A percentile compares a stretch with the other conserved stretches of the same genome.
Conservation (phyloP, 2,113 vertebrate genomes). For the Turdus rufiventris region DNA sequence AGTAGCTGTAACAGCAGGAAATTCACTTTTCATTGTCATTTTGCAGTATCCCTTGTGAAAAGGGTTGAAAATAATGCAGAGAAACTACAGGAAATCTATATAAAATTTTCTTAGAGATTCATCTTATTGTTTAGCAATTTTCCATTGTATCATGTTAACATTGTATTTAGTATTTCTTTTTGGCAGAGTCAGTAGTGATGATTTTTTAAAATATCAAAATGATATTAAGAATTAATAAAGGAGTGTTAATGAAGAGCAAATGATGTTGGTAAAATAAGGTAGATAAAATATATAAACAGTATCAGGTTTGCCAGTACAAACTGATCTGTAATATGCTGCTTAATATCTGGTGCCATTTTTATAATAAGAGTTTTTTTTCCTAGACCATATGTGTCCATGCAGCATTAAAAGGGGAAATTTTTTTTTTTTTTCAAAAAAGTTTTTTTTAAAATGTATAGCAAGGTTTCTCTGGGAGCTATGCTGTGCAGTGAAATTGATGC, state of each 20-base stretch:
- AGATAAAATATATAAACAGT: background rate
- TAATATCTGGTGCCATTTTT: background rate
- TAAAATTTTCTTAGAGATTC: constrained; percentile 17
- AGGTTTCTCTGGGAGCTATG: background rate
- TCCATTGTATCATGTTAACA: background rate
- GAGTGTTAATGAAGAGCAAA: background rate
- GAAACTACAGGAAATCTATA: constrained; percentile 43
- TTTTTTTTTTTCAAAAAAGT: background rate
- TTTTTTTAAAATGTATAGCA: background rate
- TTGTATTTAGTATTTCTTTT: background rate
- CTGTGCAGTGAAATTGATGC: background rate
- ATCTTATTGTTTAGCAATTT: constrained; percentile 31
- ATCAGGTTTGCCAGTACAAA: background rate
- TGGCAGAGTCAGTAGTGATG: background rate
- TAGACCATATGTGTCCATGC: background rate
- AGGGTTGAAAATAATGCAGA: constrained; percentile 42
- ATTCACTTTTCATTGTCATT: constrained; percentile 48
- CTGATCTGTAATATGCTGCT: background rate
- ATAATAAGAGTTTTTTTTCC: background rate
- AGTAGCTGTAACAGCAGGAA: constrained; percentile 50
- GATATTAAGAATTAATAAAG: background rate
- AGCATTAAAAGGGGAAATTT: background rate
- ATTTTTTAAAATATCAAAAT: background rate
- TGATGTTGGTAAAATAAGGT: background rate
- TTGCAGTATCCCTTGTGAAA: constrained; percentile 42